phyloP scores from a whole-genome alignment of 2,888 invertebrate species.

The Apamea crenata region DNA sequence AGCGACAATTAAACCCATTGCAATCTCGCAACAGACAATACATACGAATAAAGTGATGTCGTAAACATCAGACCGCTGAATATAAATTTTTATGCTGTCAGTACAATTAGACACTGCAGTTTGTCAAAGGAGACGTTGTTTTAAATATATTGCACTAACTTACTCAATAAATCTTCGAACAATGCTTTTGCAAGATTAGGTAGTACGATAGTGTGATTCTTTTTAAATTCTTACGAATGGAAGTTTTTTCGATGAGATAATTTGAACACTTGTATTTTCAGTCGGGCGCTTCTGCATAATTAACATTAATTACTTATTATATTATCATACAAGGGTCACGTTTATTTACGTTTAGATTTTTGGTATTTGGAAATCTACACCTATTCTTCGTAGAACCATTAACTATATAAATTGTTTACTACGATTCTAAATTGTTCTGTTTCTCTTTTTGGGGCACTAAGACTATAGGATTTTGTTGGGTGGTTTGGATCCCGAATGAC shows the following conservation, averaged over 20 bases:
- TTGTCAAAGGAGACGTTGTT: slow-evolving; percentile 53
- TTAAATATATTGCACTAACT: slow-evolving; percentile 57
- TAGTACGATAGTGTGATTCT: slow-evolving; percentile 34
- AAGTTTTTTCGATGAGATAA: slow-evolving; percentile 13
- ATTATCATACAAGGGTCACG: not conserved
- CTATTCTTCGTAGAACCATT: not conserved
- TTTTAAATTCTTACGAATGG: slow-evolving; percentile 20
- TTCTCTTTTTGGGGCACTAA: not conserved
- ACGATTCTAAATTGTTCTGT: not conserved
- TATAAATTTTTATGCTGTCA: slow-evolving; percentile 62
- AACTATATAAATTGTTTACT: not conserved
- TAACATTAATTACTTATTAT: not conserved
- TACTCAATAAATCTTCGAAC: slow-evolving; percentile 56
- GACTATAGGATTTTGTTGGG: not conserved
- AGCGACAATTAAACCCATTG: slow-evolving; percentile 49
- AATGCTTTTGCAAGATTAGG: slow-evolving; percentile 48
- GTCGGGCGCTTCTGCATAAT: slow-evolving; percentile 22
- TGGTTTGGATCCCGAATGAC: not conserved
- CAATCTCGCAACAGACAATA: slow-evolving; percentile 55
- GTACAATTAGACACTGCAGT: slow-evolving; percentile 60
- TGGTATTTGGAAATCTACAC: not conserved
- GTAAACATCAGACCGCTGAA: slow-evolving; percentile 53
- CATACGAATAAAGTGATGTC: slow-evolving; percentile 56
- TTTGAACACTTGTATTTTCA: slow-evolving; percentile 34
- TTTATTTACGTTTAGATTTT: not conserved